A percentile compares a stretch with the other conserved stretches of the same genome.
These are phyloP conservation scores for Portunus trituberculatus DNA, from an alignment of 1,140 invertebrate species.

Conservation along the genomic window DNA sequence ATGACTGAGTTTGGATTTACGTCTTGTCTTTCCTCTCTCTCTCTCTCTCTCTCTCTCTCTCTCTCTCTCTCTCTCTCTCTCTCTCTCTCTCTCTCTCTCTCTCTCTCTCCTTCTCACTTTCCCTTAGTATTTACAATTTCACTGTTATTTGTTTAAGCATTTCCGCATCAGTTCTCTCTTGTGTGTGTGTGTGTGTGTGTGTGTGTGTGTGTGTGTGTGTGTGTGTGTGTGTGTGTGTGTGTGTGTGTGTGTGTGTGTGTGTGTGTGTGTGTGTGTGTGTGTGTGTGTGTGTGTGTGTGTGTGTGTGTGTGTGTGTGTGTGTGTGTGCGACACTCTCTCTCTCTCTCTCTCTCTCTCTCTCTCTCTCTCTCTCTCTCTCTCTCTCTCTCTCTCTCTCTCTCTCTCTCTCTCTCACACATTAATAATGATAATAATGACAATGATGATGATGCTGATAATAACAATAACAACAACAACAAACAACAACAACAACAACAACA, in stretches of 20 bases:
- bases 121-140: background rate
- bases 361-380: conserved; percentile 50
- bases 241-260: no score
- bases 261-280: no score
- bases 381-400: conserved; percentile 47
- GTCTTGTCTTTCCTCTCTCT: background rate
- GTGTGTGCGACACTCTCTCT: background rate
- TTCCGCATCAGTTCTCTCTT: background rate
- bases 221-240: no score
- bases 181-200: no score
- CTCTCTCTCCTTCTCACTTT: background rate
- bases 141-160: conserved; percentile 4
- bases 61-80: conserved; percentile 34
- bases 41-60: conserved; percentile 51
- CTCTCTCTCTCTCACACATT: conserved; percentile 31
- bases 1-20: background rate
- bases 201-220: no score
- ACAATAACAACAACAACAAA: background rate
- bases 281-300: no score
- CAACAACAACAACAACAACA: background rate
- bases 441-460: no score
- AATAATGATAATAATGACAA: no score
- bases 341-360: conserved; percentile 41
- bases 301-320: no score
- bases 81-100: conserved; percentile 28